Base-by-base conservation (phyloP, 2,797 vertebrate species). In the Cephalopachus bancanus region DNA sequence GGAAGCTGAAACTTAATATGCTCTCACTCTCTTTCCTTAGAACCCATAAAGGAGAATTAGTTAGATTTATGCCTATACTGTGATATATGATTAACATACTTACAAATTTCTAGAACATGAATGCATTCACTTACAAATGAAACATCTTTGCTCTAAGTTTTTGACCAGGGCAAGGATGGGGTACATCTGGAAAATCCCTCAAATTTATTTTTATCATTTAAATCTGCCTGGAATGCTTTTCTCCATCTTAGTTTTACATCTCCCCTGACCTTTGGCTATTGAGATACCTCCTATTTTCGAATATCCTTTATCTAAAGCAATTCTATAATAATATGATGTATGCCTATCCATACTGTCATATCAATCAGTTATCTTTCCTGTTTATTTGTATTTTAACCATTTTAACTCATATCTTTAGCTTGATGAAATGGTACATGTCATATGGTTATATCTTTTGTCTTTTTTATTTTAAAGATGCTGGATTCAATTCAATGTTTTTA, bases 91-190 rank as follows among this genome's bases (percentile, higher is more conserved):
- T 57, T 22, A 75, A 22, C 12, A 76, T 28, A 57, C 60, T 78
- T 86, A 83, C 1, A 92, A 51, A 79, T 75, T 44, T 94, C 33
- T 19, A 83, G 30, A 4, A 20, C 17, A 80, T 65, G 12, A 81
- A 57, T 33, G 20, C 7, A 60, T 53, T 69, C 6, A 81, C 44
- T 78, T 72, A 30, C 11, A 78, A 78, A 6, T 59, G 24, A 89
- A 91, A 71, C 86, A 74, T 17, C 15, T 95, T 89, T 44, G 51
- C 26, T 76, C 33, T 65, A 30, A 72, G 20, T 64, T 72, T 93
- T 86, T 91, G 20, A 75, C 6, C 33, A 95, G 59, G 20, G 30
- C 4, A 75, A 97, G 17, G 10, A 51, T 71, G 28, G 8, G 10
- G 4, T 37, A 88, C 10, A 8, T 55, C 22, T 91, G n/a, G 16